A percentile compares a stretch with the other conserved stretches of the same genome.
Evolutionary conservation across 2,888 invertebrate genomes (phyloP).

Genomic region (Colostygia pectinataria): DNA sequence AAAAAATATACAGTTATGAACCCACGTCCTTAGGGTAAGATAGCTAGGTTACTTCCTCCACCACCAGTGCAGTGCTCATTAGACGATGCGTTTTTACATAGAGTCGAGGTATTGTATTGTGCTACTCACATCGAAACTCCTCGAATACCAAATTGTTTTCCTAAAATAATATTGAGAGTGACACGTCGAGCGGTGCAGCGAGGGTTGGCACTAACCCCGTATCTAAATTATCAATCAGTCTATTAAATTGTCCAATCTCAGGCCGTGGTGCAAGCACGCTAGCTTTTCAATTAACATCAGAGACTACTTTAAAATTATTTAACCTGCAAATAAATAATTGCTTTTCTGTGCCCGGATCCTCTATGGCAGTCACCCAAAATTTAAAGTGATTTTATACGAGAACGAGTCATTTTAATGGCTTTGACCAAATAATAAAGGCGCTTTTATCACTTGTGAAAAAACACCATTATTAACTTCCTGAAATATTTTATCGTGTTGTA

Average conservation of each 20-base stretch:
- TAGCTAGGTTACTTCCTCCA: too few relatives aligned
- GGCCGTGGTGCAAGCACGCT: conserved; percentile 49
- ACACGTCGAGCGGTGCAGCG: conserved; percentile 32
- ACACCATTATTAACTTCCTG: not conserved
- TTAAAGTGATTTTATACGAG: conserved; percentile 24
- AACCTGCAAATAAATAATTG: conserved; percentile 42
- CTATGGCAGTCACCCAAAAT: conserved; percentile 27
- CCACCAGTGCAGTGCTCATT: too few relatives aligned
- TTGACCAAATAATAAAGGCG: conserved; percentile 13
- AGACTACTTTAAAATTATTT: conserved; percentile 46
- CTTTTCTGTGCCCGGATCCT: conserved; percentile 26
- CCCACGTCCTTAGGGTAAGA: too few relatives aligned
- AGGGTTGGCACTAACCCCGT: conserved; percentile 50
- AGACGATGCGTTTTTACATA: not conserved
- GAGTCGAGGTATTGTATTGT: not conserved
- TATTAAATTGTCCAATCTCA: conserved; percentile 63
- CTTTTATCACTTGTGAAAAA: conserved; percentile 2
- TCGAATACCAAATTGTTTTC: conserved; percentile 11
- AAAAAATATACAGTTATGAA: too few relatives aligned
- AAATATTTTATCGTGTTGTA: not conserved
- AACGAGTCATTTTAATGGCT: conserved; percentile 22
- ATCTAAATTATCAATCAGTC: conserved; percentile 69
- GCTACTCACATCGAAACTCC: not conserved
- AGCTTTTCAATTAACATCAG: conserved; percentile 63
- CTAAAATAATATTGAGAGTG: conserved; percentile 31